These are phyloP conservation scores for Forbesichthys papilliferus DNA, from an alignment of 2,113 vertebrate genomes.

Conservation along the genomic window DNA sequence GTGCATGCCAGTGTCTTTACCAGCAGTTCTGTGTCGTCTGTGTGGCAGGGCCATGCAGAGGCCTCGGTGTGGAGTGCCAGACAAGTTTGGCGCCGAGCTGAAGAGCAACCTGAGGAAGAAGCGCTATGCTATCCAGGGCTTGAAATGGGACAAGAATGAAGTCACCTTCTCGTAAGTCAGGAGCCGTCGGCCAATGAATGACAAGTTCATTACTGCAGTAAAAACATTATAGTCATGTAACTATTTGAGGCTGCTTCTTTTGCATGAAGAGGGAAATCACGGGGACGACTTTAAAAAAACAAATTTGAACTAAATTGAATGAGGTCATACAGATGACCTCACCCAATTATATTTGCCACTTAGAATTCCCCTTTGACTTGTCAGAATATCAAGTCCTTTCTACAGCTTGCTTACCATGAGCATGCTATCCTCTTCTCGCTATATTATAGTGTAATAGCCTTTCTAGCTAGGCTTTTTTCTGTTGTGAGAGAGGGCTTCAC, in stretches of 20 bases:
- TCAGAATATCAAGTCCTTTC: neutral
- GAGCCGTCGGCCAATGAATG: neutral
- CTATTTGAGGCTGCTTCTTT: neutral
- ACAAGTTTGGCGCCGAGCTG: slow-evolving; percentile 89
- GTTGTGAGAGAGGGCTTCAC: too few species aligned
- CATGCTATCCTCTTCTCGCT: too few species aligned
- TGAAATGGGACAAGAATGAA: slow-evolving; percentile 86
- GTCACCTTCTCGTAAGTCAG: slow-evolving; percentile 87
- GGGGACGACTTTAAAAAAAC: too few species aligned
- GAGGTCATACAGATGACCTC: neutral
- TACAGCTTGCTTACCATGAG: too few species aligned
- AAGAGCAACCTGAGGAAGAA: slow-evolving; percentile 89
- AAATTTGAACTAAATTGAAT: neutral
- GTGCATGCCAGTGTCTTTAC: neutral
- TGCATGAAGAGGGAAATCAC: neutral
- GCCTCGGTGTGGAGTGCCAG: slow-evolving; percentile 89
- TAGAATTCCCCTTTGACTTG: neutral
- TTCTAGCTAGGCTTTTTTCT: too few species aligned
- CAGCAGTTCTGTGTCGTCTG: neutral
- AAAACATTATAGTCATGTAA: neutral
- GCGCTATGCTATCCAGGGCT: slow-evolving; percentile 86
- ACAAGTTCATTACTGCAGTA: neutral
- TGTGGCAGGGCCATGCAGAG: slow-evolving; percentile 51
- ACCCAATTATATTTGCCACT: neutral
- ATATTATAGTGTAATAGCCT: too few species aligned